Evolutionary conservation across 2,113 vertebrate genomes (phyloP), one percentile per base, ranked within the genome.

Genomic region (Loxodonta africana): DNA sequence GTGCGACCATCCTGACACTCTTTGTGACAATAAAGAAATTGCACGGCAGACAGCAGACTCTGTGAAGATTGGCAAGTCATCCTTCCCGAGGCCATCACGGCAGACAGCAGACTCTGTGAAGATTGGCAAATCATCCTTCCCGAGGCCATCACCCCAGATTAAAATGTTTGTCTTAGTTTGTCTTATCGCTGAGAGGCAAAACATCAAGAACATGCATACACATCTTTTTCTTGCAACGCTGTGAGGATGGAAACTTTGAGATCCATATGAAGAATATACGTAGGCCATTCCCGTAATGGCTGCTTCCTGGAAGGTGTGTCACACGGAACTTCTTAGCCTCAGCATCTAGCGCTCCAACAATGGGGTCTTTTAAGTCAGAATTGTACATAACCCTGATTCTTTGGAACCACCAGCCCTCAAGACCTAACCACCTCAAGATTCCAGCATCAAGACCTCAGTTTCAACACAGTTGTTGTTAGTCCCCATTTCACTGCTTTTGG

Each of bases 361-460:
- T 4, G 15, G 53, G 11, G 15, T 17, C 12, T 15, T 57, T 57
- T 57, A 57, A 57, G 11, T 57, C 53, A 57, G 53, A 57, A 17
- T 14, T 9, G 53, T 57, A 57, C 53, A 57, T 57, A 57, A 17
- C 53, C 8, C 15, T 57, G 11, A 15, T 57, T 17, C 53, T 12
- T 57, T 57, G 98, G 78, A 83, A 88, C 30, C 71, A 44, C 83
- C 90, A 62, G 73, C 30, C 46, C 44, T 88, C 63, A 25, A 90
- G 80, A 88, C 77, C 76, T 77, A 88, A 69, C 25, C 53, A 73
- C 74, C 63, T 73, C 77, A 88, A 88, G 89, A 90, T 96, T 96
- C 95, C 86, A 77, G 76, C 98, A 99, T 96, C 98, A 99, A 99
- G 99, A 98, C 98, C 97, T 97, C 98, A 76, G 8, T 92, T 1